phyloP scores from a whole-genome alignment of 1,140 invertebrate species.

The Macrobrachium nipponense region DNA sequence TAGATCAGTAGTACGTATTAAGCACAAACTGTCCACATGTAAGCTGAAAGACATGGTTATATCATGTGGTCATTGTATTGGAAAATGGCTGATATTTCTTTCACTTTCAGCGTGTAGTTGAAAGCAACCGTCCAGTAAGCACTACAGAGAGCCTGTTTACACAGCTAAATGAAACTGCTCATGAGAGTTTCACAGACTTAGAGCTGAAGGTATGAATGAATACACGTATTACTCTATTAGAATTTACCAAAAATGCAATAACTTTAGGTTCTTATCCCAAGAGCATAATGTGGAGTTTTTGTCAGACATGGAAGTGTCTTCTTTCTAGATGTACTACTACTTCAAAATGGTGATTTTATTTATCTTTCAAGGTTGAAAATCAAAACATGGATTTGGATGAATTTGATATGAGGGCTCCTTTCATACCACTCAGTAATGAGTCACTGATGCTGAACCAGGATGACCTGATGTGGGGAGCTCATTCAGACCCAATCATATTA shows the following conservation, averaged over 20 bases:
- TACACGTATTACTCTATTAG: too few species aligned
- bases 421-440: slow-evolving; percentile 54
- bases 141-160: slow-evolving; percentile 39
- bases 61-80: too few species aligned
- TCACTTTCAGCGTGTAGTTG: not conserved
- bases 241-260: too few species aligned
- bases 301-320: too few species aligned
- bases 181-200: slow-evolving; percentile 3
- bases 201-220: slow-evolving; percentile 42
- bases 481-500: slow-evolving; percentile 27
- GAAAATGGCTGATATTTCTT: too few species aligned
- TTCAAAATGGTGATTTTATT: not conserved
- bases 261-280: too few species aligned
- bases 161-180: slow-evolving; percentile 32
- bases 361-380: slow-evolving; percentile 35
- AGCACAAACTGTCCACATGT: too few species aligned
- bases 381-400: slow-evolving; percentile 57
- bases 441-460: slow-evolving; percentile 37
- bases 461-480: slow-evolving; percentile 45
- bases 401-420: slow-evolving; percentile 58
- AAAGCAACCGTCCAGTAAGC: slow-evolving; percentile 30
- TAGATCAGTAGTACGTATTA: too few species aligned
- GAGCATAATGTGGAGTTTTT: not conserved
- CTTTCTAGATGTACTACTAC: too few species aligned
- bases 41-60: too few species aligned